phyloP scores from a whole-genome alignment of 1,140 invertebrate genomes.

The Globodera rostochiensis region DNA sequence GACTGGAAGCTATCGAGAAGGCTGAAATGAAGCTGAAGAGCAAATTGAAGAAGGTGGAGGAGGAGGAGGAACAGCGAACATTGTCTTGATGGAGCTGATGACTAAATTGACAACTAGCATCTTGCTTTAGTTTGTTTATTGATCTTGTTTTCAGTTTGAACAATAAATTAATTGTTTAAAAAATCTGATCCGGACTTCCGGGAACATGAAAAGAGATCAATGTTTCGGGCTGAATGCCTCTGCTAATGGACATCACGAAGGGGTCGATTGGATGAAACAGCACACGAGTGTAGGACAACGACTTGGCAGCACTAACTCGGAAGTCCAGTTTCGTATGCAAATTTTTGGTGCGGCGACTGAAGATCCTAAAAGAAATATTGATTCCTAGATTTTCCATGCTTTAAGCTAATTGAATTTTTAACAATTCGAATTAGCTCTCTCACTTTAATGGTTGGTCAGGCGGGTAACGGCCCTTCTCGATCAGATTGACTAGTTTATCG shows the following conservation, averaged over 20 bases:
- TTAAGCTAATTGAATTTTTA: not conserved
- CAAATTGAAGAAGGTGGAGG: not conserved
- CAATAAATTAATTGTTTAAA: too few relatives aligned
- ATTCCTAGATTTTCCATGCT: too few relatives aligned
- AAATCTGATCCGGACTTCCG: not conserved
- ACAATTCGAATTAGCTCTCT: not conserved
- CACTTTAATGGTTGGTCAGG: constrained; percentile 33
- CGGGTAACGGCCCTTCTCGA: constrained; percentile 38
- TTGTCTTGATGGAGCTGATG: too few relatives aligned
- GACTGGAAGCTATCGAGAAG: constrained; percentile 13
- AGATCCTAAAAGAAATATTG: constrained; percentile 36
- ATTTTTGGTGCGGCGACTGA: constrained; percentile 40
- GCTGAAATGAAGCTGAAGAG: not conserved
- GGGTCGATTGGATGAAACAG: constrained; percentile 43
- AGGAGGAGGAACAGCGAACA: not conserved
- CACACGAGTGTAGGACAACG: constrained; percentile 7
- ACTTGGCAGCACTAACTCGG: not conserved
- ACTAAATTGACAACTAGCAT: too few relatives aligned
- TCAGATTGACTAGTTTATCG: constrained; percentile 23
- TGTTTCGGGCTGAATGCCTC: constrained; percentile 16
- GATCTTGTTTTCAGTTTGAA: too few relatives aligned
- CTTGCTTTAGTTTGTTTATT: too few relatives aligned
- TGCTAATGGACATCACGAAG: constrained; percentile 34
- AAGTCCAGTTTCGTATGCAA: constrained; percentile 39
- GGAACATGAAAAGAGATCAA: constrained; percentile 21